Conservation (phyloP, 53 echinoderm and acorn worm genomes). For the Temnopleurus reevesii region DNA sequence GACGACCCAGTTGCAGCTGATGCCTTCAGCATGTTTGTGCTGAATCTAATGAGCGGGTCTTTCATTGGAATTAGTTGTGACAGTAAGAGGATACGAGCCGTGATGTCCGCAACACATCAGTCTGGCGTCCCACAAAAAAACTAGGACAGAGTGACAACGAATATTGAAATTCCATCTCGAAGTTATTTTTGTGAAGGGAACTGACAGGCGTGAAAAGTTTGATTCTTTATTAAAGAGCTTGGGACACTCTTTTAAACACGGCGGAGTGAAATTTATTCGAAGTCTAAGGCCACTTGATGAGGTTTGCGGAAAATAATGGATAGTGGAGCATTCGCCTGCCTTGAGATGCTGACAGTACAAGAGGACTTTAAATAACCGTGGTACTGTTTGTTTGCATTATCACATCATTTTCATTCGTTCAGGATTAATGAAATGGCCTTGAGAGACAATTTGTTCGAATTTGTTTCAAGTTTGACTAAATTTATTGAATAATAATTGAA, state of each 20-base stretch:
- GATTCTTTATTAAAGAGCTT: slow-evolving; percentile 16
- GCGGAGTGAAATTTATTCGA: neutral
- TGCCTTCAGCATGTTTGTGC: slow-evolving; percentile 11
- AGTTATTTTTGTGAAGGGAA: neutral
- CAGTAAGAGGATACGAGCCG: slow-evolving; percentile 24
- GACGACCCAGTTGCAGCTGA: neutral
- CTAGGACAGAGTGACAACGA: slow-evolving; percentile 37
- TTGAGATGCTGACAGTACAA: neutral
- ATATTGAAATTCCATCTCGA: slow-evolving; percentile 36
- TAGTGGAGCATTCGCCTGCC: neutral
- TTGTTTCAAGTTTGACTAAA: no score
- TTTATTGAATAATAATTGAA: no score
- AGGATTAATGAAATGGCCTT: no score
- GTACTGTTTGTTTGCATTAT: no score
- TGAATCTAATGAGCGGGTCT: neutral
- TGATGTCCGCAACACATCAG: neutral
- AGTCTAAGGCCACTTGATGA: neutral
- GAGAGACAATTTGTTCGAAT: no score
- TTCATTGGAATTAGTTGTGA: slow-evolving; percentile 13
- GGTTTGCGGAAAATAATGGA: neutral
- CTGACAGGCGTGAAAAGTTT: slow-evolving; percentile 22
- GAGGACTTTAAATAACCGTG: no score
- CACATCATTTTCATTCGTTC: no score
- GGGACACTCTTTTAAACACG: neutral
- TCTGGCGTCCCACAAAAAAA: neutral